Base-by-base conservation (phyloP, 2,888 invertebrate genomes). In the Xestia c-nigrum region DNA sequence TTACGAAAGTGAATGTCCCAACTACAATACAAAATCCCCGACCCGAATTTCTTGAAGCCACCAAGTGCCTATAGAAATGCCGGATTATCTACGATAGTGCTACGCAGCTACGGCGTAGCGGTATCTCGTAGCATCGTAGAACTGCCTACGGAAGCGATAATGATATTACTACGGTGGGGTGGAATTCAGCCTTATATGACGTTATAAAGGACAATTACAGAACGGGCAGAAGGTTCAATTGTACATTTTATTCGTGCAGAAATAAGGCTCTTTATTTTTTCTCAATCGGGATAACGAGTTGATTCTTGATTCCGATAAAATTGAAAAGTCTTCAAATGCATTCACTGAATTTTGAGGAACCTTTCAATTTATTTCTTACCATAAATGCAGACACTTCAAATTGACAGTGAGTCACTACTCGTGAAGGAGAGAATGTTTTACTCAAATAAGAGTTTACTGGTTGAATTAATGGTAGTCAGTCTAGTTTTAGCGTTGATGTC, bases 71-170 rank as follows among this genome's bases (percentile, higher is more conserved):
- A 69, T 72, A 78, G 83, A 85, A 85, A 72, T 67, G 7, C 24
- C 38, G 47, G 68, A 74, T 83, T 74, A 87, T 80, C 86, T 78
- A 83, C 69, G 78, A 75, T 75, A 59, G 57, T 52, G 73, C 87
- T 88, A 88, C 89, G 80, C 73, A 21, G 74, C 85, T 89, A 88
- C 87, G 87, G 43, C 88, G 88, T 86, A 88, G 85, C 71, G 68
- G 72, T 80, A 78, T 76, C 66, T 72, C 87, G 87, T 89, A 88
- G 88, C 81, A 61, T 69, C 87, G 83, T 85, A 87, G 86, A 80
- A 80, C 84, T 71, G 84, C 67, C 82, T 77, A 80, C 81, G 81
- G 78, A 85, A 80, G 76, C 78, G 81, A 84, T 88, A 84, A 88
- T 85, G 71, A 82, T 84, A 84, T 87, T 81, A 80, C 78, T 80